phyloP scores from a whole-genome alignment of 2,797 vertebrate species.

The Melanotaenia nigrans region DNA sequence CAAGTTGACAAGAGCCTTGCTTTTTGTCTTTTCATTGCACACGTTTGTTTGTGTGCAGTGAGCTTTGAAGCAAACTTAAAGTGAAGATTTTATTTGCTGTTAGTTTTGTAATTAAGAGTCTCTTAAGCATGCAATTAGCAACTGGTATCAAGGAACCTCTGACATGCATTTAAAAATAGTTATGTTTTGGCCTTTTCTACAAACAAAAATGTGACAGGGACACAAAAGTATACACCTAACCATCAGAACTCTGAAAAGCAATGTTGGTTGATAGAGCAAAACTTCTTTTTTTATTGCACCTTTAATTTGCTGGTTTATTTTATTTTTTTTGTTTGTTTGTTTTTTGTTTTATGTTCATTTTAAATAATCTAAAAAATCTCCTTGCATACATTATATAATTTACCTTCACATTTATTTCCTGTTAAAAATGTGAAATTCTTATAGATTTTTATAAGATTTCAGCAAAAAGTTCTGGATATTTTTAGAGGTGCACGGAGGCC shows the following conservation, averaged over 20 bases:
- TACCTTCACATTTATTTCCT: too few species aligned
- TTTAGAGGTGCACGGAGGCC: too few species aligned
- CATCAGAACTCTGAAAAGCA: slow-evolving; percentile 15
- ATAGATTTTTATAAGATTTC: too few species aligned
- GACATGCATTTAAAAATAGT: slow-evolving; percentile 28
- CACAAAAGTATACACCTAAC: slow-evolving; percentile 10
- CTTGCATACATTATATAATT: too few species aligned
- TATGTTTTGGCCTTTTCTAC: slow-evolving; percentile 18
- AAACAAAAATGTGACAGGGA: slow-evolving; percentile 35
- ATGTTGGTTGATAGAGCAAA: slow-evolving; percentile 5
- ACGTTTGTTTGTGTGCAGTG: slow-evolving; percentile 1
- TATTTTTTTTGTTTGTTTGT: background rate
- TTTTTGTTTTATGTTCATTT: background rate
- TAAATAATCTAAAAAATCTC: background rate
- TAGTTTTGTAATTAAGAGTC: slow-evolving; percentile 49
- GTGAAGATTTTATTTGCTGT: slow-evolving; percentile 54
- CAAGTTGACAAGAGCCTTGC: background rate
- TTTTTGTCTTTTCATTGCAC: slow-evolving; percentile 4
- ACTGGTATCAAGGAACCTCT: slow-evolving; percentile 50
- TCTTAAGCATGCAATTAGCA: slow-evolving; percentile 16
- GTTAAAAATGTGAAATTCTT: too few species aligned
- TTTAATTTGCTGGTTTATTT: too few species aligned
- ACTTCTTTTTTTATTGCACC: slow-evolving; percentile 19
- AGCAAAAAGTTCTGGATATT: too few species aligned
- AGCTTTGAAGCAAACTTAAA: slow-evolving; percentile 13